A percentile compares a stretch with the other conserved stretches of the same genome.
Conservation (phyloP, 2,888 invertebrate genomes). For the Epinotia demarniana region DNA sequence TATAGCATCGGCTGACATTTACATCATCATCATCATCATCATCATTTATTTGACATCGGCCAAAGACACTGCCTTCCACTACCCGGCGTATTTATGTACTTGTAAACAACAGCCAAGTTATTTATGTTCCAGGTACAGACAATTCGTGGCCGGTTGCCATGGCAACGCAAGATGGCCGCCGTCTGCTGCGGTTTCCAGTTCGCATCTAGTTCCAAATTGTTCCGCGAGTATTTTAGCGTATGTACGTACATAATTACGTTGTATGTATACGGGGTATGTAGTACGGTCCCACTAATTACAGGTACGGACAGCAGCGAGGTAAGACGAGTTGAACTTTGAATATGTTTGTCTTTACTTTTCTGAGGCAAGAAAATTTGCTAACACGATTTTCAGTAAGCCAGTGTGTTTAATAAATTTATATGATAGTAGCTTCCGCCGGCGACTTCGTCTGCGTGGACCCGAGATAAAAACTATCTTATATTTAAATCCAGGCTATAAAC, state of each 20-base stretch:
- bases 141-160: conserved; percentile 77
- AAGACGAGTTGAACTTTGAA: not conserved
- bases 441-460: too few species aligned
- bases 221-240: conserved; percentile 78
- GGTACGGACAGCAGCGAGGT: conserved; percentile 64
- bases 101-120: conserved; percentile 72
- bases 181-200: conserved; percentile 82
- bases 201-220: conserved; percentile 83
- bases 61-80: not conserved
- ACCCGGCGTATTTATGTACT: conserved; percentile 50
- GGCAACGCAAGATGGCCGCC: conserved; percentile 80
- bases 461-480: too few species aligned
- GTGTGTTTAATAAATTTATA: not conserved
- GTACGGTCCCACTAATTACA: conserved; percentile 80
- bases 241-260: conserved; percentile 81
- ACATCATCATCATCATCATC: too few species aligned
- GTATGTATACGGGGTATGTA: conserved; percentile 75
- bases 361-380: not conserved
- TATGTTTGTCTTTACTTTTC: not conserved
- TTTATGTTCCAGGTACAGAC: conserved; percentile 79
- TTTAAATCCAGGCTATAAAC: too few species aligned
- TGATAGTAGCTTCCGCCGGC: too few species aligned
- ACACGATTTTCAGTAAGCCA: not conserved
- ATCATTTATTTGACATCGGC: too few species aligned
- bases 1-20: not conserved